Base-by-base conservation (phyloP, 1,140 invertebrate genomes). In the Zaprionus taronus region DNA sequence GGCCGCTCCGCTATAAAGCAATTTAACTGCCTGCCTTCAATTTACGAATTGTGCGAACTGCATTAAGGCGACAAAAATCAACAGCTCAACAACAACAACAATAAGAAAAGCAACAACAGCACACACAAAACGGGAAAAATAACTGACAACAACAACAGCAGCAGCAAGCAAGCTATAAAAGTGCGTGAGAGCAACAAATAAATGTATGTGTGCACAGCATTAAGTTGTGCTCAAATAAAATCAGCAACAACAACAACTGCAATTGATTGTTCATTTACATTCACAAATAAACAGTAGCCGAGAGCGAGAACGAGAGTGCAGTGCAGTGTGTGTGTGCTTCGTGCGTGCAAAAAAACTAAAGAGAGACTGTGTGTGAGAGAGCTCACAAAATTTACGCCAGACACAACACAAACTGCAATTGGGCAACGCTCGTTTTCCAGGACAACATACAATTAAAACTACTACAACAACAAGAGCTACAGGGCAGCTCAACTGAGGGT, bases 321-420 rank as follows among this genome's bases (percentile, higher is more conserved):
- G 24, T 36, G 38, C n/a, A 36, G 14, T 49, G 47, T 49, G 17
- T 12, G 53, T 53, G 36, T 34, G 28, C 9, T 53, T 49, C 15
- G 60, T 26, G 17, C 14, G 36, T 60, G 36, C 26, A 24, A 56
- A 26, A 14, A 20, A 44, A 11, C 6, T n/a, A 44, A 17, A 22
- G 53, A 34, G 34, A 31, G 44, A 4, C 15, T 41, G 38, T 5
- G 38, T 6, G 24, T 41, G 44, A 38, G 34, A 65, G 36, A 58
- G 26, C 11, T 17, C 36, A 38, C 57, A 72, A 58, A 69, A 69
- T 22, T 61, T 57, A 63, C 66, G 53, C 60, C 60, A 75, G 60
- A 75, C 67, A 71, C 51, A 75, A 75, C 68, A 74, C 44, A 34
- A 69, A 69, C 65, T 75, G 72, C 60, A 74, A 24, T 63, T 70